Base-by-base conservation (phyloP, 2,888 invertebrate species). In the Trachelus troglodyta region DNA sequence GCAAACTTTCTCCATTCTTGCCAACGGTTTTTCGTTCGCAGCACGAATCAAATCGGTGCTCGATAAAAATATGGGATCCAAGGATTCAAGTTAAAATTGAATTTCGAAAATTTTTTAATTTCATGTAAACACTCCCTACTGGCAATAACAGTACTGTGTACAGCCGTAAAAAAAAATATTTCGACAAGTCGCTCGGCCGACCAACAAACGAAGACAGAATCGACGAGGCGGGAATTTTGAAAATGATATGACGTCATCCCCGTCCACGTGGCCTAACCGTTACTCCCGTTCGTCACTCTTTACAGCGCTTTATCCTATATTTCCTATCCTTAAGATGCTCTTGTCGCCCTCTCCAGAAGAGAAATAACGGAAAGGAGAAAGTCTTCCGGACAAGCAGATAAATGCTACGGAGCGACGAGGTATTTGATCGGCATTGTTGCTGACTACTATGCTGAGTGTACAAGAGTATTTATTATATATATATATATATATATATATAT, bases 1-100 rank as follows among this genome's bases (percentile, higher is more conserved):
- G 85, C 83, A 84, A 33, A 87, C 88, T 89, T 88, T 89, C 87
- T 86, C 87, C 84, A 87, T 85, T 88, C 84, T 84, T 85, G 85
- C 81, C 87, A 86, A 87, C 87, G 86, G 85, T 86, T 83, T 85
- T 87, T 81, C 82, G 81, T 84, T 84, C 84, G 77, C 15, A 9
- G 9, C 9, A 23, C 23, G 56, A 56, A 40, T 40, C 15, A 15
- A 40, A 37, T 37, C 12, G 12, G 4, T 3, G 12, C 4, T 37
- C 12, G 12, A 37, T 37, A 37, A 37, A 15, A 37, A 12, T 35
- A 12, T 35, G 12, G 12, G 3, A 35, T 3, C 12, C 12, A 12
- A 0, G 35, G 12, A 35, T 1, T 4, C 0, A 12, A 3, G 12
- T 12, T 35, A 3, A 35, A 40, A 40, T 40, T 15, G 40, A 15